Evolutionary conservation across 2,888 invertebrate species (phyloP).

Genomic region (Iphiclides podalirius): DNA sequence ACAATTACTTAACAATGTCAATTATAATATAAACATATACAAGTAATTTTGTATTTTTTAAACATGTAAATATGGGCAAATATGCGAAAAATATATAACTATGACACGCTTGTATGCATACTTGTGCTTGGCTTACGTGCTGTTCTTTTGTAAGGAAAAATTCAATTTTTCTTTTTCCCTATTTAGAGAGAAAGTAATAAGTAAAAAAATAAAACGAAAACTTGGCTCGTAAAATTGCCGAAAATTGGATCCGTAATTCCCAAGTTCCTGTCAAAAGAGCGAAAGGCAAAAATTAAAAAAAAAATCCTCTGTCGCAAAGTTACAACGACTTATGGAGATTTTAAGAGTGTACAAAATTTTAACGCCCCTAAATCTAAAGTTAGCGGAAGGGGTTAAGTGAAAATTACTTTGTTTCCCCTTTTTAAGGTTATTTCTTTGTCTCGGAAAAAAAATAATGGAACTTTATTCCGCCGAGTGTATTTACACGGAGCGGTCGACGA

Average conservation of each 20-base stretch:
- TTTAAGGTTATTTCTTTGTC: conserved; percentile 10
- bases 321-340: conserved; percentile 7
- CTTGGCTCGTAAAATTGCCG: neutral
- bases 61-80: too few relatives aligned
- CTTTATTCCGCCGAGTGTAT: conserved; percentile 44
- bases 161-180: neutral
- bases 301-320: conserved; percentile 1
- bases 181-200: neutral
- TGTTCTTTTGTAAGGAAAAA: neutral
- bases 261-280: conserved; percentile 1
- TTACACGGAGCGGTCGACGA: conserved; percentile 55
- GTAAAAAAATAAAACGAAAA: neutral
- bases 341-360: conserved; percentile 10
- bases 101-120: neutral
- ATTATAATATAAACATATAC: too few relatives aligned
- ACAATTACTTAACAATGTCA: too few relatives aligned
- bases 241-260: conserved; percentile 2
- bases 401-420: conserved; percentile 29
- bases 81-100: too few relatives aligned
- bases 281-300: neutral
- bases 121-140: neutral
- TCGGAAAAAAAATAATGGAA: conserved; percentile 13
- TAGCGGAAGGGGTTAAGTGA: conserved; percentile 22
- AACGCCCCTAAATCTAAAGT: conserved; percentile 11
- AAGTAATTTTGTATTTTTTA: too few relatives aligned